Conservation (phyloP, 2,888 invertebrate genomes). For the Microctonus aethiopoides region DNA sequence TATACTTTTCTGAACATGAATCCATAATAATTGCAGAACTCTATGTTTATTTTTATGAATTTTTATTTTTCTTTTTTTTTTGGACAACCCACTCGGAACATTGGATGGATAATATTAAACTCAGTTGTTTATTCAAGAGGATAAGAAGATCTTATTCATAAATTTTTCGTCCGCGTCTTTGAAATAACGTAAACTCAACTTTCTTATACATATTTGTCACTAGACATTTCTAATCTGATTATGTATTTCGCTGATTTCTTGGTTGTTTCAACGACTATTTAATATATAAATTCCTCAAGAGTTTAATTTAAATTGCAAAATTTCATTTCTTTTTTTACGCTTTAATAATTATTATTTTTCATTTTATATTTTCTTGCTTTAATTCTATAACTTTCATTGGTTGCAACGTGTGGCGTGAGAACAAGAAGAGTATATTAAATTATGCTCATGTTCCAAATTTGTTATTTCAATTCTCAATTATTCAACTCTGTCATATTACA, state of each 20-base stretch:
- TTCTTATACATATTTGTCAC: constrained; percentile 3
- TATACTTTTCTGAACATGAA: background rate
- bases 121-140: background rate
- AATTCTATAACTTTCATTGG: constrained; percentile 22
- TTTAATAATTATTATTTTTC: background rate
- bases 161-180: constrained; percentile 12
- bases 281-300: background rate
- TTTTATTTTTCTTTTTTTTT: too few species aligned
- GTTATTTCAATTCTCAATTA: background rate
- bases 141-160: constrained; percentile 14
- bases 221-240: constrained; percentile 50
- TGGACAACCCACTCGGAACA: constrained; percentile 23
- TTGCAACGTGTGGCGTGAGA: background rate
- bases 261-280: constrained; percentile 47
- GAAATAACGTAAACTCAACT: background rate
- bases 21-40: background rate
- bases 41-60: background rate
- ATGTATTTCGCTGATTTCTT: constrained; percentile 64
- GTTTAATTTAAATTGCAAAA: background rate
- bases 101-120: constrained; percentile 25
- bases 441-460: background rate
- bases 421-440: background rate
- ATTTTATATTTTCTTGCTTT: background rate
- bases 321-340: background rate
- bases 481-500: background rate